Percentiles rank a stretch among this genome's conserved stretches.
These are phyloP conservation scores for Nemopilema nomurai DNA, from an alignment of 30 jellyfish, hydroid and myxozoan species.

Conservation along the genomic window DNA sequence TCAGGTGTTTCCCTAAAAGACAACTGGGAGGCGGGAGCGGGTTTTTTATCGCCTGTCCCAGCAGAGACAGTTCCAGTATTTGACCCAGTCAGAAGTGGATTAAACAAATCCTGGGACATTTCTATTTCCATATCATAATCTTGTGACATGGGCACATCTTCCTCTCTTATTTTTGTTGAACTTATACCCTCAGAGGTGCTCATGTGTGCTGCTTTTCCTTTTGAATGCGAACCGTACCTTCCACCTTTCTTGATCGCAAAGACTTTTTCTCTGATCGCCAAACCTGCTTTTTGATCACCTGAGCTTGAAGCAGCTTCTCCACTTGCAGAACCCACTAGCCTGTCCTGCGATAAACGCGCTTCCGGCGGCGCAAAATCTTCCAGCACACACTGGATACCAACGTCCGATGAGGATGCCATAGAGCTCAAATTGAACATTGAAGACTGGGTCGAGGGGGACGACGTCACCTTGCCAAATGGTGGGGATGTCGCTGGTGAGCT, in stretches of 20 bases:
- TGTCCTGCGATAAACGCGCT: neutral
- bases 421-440: neutral
- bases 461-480: neutral
- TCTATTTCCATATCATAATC: slow-evolving; percentile 30
- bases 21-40: neutral
- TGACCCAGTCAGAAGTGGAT: slow-evolving; percentile 21
- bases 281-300: neutral
- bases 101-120: slow-evolving; percentile 54
- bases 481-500: slow-evolving; percentile 18
- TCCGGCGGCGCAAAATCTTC: neutral
- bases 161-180: neutral
- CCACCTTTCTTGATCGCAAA: neutral
- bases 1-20: neutral
- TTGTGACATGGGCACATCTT: neutral
- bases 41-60: neutral
- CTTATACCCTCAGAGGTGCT: neutral
- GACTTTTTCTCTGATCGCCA: neutral
- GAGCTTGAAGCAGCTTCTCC: neutral
- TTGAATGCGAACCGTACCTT: neutral
- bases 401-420: neutral
- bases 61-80: neutral
- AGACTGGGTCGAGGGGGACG: neutral
- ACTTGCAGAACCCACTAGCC: neutral
- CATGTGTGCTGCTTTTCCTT: neutral
- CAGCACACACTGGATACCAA: neutral